Conservation (phyloP, 2,113 vertebrate genomes). For the Micromys minutus region DNA sequence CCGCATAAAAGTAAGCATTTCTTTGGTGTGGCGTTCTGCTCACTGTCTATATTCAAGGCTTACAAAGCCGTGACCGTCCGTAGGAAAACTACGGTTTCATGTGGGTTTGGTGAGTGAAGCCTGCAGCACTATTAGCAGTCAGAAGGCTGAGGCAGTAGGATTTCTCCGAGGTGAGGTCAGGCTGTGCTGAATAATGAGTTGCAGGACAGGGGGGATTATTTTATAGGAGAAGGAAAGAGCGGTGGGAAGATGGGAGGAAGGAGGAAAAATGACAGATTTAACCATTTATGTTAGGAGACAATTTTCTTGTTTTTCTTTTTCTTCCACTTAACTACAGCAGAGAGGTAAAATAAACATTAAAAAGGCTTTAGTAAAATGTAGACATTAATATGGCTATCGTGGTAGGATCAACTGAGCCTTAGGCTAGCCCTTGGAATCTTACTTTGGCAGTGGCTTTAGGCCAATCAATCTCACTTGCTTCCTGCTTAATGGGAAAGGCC, state of each 20-base stretch:
- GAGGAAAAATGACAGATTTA: neutral
- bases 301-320: neutral
- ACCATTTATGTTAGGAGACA: neutral
- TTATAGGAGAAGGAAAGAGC: neutral
- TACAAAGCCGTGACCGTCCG: neutral
- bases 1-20: neutral
- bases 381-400: neutral
- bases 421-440: neutral
- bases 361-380: neutral
- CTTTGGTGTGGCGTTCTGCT: neutral
- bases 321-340: neutral
- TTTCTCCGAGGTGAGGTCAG: neutral
- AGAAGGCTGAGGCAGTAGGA: neutral
- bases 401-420: neutral
- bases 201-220: neutral
- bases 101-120: neutral
- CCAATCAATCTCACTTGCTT: neutral
- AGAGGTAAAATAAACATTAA: too few relatives aligned
- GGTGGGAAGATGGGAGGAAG: too few relatives aligned
- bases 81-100: neutral
- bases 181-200: neutral
- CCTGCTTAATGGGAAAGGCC: neutral
- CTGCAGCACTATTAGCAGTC: neutral
- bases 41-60: fast-evolving
- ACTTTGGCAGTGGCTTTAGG: neutral